Conservation (phyloP, 2,797 vertebrate genomes). For the Serranus cabrilla region DNA sequence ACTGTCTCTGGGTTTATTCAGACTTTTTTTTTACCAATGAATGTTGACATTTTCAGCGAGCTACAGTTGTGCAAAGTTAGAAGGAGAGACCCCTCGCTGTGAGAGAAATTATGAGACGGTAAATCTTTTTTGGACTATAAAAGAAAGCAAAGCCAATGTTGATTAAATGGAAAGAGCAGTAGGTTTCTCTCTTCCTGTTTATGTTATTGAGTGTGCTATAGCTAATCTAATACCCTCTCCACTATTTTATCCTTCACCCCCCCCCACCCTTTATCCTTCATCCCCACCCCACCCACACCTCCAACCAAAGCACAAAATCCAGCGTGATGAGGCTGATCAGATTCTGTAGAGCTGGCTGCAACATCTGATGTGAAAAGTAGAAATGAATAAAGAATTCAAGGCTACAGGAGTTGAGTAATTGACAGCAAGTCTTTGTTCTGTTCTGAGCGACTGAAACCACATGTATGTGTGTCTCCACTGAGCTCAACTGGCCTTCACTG, state of each 20-base stretch:
- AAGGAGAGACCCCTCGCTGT: conserved; percentile 16
- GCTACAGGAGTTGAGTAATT: conserved; percentile 14
- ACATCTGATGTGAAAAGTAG: not conserved
- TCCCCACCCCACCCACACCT: not conserved
- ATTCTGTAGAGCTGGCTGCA: not conserved
- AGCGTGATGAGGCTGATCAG: conserved; percentile 7
- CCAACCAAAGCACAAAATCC: conserved; percentile 16
- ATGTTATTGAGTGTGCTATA: conserved; percentile 35
- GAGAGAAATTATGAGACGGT: conserved; percentile 48
- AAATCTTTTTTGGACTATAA: conserved; percentile 44
- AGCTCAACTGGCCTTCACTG: conserved; percentile 12
- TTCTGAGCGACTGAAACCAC: not conserved
- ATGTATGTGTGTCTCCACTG: conserved; percentile 3
- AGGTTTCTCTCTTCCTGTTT: conserved; percentile 38
- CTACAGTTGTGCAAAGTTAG: conserved; percentile 14
- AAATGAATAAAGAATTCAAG: not conserved
- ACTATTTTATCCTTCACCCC: too few species aligned
- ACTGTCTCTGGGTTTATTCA: conserved; percentile 2
- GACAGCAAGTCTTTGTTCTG: conserved; percentile 13
- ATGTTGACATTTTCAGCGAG: conserved; percentile 38
- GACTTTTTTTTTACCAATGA: conserved; percentile 26
- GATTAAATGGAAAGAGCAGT: conserved; percentile 10
- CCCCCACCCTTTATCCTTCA: too few species aligned
- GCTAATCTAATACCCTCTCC: conserved; percentile 35
- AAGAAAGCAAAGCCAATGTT: conserved; percentile 36